Percentiles rank a stretch among this genome's conserved stretches.
Conservation (phyloP, 2,888 invertebrate genomes). For the Eulithis testata region DNA sequence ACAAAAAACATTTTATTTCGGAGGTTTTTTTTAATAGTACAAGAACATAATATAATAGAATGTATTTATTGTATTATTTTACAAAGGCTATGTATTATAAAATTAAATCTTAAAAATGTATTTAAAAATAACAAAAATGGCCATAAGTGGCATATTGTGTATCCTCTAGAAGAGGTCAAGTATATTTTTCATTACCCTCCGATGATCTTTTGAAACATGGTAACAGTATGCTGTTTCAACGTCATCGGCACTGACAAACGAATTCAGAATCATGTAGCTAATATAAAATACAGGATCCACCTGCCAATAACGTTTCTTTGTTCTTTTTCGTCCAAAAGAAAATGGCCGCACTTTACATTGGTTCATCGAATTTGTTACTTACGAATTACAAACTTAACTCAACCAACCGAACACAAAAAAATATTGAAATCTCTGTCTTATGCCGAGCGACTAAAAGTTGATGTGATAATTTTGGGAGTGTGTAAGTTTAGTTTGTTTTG, state of each 20-base stretch:
- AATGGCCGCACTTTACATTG: slow-evolving; percentile 70
- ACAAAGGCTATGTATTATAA: too few relatives aligned
- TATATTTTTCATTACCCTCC: background rate
- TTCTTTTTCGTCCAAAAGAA: slow-evolving; percentile 63
- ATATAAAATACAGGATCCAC: slow-evolving; percentile 77
- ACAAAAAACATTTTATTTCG: too few relatives aligned
- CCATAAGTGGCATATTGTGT: too few relatives aligned
- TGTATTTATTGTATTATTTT: too few relatives aligned
- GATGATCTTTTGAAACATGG: slow-evolving; percentile 7
- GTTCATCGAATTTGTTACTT: slow-evolving; percentile 69
- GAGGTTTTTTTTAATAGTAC: too few relatives aligned
- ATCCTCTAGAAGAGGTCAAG: background rate
- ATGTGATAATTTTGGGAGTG: slow-evolving; percentile 10
- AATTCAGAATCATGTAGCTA: slow-evolving; percentile 60
- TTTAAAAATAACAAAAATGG: too few relatives aligned
- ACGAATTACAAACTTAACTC: slow-evolving; percentile 47
- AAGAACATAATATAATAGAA: background rate
- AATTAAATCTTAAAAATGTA: too few relatives aligned
- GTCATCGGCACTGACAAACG: slow-evolving; percentile 54
- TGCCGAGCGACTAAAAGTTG: slow-evolving; percentile 6
- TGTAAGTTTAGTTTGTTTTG: slow-evolving; percentile 45
- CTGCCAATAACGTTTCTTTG: slow-evolving; percentile 76
- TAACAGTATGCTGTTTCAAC: slow-evolving; percentile 20
- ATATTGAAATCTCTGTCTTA: slow-evolving; percentile 31
- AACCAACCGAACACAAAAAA: slow-evolving; percentile 13